Evolutionary conservation across 2,797 vertebrate species (phyloP).

Genomic region (Chaunax sp.): DNA sequence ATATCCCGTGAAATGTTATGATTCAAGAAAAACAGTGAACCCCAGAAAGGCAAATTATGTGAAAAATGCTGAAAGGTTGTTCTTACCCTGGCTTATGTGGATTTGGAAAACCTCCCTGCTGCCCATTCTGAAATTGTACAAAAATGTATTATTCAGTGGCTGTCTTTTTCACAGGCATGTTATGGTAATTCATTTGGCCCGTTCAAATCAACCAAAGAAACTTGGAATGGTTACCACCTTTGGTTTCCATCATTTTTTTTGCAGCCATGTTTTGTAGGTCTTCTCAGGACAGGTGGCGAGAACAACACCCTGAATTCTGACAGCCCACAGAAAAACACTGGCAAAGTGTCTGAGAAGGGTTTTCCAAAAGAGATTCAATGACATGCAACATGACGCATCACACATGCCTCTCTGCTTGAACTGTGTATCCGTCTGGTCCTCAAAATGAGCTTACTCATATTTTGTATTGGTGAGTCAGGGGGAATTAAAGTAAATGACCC

Average conservation of each 20-base stretch:
- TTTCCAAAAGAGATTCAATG: conserved; percentile 54
- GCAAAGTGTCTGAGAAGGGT: conserved; percentile 11
- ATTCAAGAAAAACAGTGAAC: conserved; percentile 40
- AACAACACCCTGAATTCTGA: conserved; percentile 47
- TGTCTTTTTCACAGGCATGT: conserved; percentile 23
- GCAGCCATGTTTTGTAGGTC: conserved; percentile 53
- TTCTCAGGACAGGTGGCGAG: conserved; percentile 35
- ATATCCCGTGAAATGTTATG: conserved; percentile 43
- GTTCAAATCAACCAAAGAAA: conserved; percentile 25
- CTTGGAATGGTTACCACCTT: conserved; percentile 51
- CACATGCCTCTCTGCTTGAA: conserved; percentile 49
- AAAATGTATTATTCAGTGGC: conserved; percentile 19
- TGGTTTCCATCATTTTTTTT: conserved; percentile 50
- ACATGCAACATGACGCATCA: conserved; percentile 61
- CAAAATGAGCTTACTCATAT: conserved; percentile 66
- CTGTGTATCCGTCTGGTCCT: conserved; percentile 51
- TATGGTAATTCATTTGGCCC: conserved; percentile 23
- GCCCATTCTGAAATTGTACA: conserved; percentile 13
- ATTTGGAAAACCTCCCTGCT: conserved; percentile 14
- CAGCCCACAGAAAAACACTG: conserved; percentile 28
- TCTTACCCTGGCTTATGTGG: conserved; percentile 38
- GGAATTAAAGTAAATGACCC: conserved; percentile 66
- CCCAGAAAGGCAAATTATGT: conserved; percentile 34
- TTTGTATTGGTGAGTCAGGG: conserved; percentile 61
- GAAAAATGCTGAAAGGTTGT: conserved; percentile 42